These are phyloP conservation scores for Lagocephalus sceleratus DNA, from an alignment of 2,797 vertebrate species.

Conservation along the genomic window DNA sequence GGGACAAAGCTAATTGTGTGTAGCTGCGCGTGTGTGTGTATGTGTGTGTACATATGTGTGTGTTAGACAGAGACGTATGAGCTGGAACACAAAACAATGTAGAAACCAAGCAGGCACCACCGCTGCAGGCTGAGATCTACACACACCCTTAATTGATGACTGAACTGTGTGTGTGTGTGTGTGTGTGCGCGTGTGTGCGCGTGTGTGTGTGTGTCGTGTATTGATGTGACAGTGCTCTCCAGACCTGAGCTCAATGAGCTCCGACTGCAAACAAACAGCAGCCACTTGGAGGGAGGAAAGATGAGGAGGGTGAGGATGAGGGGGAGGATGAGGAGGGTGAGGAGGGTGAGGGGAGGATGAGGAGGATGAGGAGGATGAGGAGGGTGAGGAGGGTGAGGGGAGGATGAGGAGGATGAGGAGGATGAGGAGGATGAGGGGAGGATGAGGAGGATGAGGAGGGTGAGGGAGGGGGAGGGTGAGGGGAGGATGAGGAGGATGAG, in stretches of 20 bases:
- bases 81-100: constrained; percentile 64
- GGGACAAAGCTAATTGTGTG: background rate
- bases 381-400: too few species aligned
- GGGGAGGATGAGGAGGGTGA: constrained; percentile 28
- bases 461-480: too few species aligned
- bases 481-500: too few species aligned
- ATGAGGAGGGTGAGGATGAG: constrained; percentile 27
- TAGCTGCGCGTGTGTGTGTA: background rate
- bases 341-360: background rate
- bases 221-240: constrained; percentile 41
- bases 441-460: too few species aligned
- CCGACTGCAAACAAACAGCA: constrained; percentile 58
- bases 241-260: constrained; percentile 63
- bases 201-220: constrained; percentile 26
- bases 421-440: too few species aligned
- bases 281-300: constrained; percentile 23
- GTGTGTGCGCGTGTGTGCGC: constrained; percentile 17
- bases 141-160: constrained; percentile 58
- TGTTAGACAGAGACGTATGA: constrained; percentile 58
- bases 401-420: too few species aligned
- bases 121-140: constrained; percentile 58
- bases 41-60: constrained; percentile 23
- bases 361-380: background rate
- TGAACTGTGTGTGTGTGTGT: constrained; percentile 23
- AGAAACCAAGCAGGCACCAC: constrained; percentile 58